Evolutionary conservation across 2,888 invertebrate genomes (phyloP).

Genomic region (Erannis defoliaria): DNA sequence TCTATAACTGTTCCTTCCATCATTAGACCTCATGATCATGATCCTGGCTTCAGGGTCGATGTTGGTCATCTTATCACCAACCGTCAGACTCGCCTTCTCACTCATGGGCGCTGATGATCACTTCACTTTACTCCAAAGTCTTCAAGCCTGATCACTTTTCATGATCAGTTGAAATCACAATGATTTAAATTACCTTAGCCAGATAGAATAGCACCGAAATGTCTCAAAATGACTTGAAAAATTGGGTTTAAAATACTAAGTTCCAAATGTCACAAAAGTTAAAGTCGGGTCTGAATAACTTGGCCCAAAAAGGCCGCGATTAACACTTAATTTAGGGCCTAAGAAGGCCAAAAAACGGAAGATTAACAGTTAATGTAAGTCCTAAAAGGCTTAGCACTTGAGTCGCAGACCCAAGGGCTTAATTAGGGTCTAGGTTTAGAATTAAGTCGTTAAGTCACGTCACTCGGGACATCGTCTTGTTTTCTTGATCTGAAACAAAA

Average conservation of each 20-base stretch:
- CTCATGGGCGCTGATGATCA: slow-evolving; percentile 66
- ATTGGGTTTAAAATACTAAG: not conserved
- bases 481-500: slow-evolving; percentile 39
- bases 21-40: slow-evolving; percentile 76
- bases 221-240: not conserved
- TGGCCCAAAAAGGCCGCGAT: not conserved
- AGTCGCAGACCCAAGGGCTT: not conserved
- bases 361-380: not conserved
- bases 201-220: no score
- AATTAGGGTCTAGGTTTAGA: slow-evolving; percentile 5
- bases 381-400: slow-evolving; percentile 3
- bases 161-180: not conserved
- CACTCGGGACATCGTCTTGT: slow-evolving; percentile 36
- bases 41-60: slow-evolving; percentile 79
- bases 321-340: slow-evolving; percentile 2
- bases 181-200: no score
- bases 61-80: slow-evolving; percentile 77
- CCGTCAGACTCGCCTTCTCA: slow-evolving; percentile 63
- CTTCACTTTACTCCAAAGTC: slow-evolving; percentile 21
- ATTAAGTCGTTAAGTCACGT: slow-evolving; percentile 29
- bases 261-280: not conserved
- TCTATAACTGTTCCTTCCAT: slow-evolving; percentile 71
- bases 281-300: not conserved
- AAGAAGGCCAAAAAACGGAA: slow-evolving; percentile 1
- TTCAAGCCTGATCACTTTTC: not conserved